Conservation (phyloP, 2,797 vertebrate species). For the Enteromius treurensis region DNA sequence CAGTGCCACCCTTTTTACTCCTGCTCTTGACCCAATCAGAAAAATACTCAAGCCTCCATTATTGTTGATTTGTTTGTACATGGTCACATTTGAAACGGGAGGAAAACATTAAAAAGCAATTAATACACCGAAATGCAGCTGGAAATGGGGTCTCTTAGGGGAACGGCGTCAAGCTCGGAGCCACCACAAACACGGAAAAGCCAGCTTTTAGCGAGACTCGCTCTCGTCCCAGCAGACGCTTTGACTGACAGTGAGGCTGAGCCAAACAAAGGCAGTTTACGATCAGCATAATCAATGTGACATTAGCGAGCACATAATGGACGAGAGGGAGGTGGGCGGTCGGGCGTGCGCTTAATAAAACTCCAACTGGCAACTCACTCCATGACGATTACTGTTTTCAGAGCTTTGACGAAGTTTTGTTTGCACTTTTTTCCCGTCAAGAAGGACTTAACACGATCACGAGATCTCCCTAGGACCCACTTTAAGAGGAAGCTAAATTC, state of each 20-base stretch:
- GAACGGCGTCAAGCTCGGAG: slow-evolving; percentile 63
- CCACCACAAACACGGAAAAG: slow-evolving; percentile 72
- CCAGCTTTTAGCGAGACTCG: slow-evolving; percentile 80
- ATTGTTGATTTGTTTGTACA: slow-evolving; percentile 77
- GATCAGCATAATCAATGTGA: slow-evolving; percentile 87
- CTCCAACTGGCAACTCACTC: slow-evolving; percentile 63
- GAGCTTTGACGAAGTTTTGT: slow-evolving; percentile 60
- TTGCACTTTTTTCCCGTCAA: slow-evolving; percentile 57
- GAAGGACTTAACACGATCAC: slow-evolving; percentile 65
- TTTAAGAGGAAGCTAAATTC: slow-evolving; percentile 73
- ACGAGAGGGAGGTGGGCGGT: slow-evolving; percentile 52
- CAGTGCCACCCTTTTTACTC: slow-evolving; percentile 75
- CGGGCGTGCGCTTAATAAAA: slow-evolving; percentile 66
- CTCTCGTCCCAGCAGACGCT: slow-evolving; percentile 67
- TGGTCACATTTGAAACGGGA: slow-evolving; percentile 71
- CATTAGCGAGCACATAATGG: slow-evolving; percentile 77
- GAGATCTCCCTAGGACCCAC: slow-evolving; percentile 68
- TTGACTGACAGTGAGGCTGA: slow-evolving; percentile 74
- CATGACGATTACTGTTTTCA: slow-evolving; percentile 58
- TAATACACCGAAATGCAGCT: slow-evolving; percentile 73
- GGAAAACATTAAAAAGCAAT: slow-evolving; percentile 84
- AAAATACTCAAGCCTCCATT: slow-evolving; percentile 66
- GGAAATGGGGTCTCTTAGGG: slow-evolving; percentile 66
- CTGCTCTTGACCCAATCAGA: slow-evolving; percentile 61
- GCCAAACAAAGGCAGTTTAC: slow-evolving; percentile 79